Base-by-base conservation (phyloP, 2,888 invertebrate species). In the Microplitis manilae region DNA sequence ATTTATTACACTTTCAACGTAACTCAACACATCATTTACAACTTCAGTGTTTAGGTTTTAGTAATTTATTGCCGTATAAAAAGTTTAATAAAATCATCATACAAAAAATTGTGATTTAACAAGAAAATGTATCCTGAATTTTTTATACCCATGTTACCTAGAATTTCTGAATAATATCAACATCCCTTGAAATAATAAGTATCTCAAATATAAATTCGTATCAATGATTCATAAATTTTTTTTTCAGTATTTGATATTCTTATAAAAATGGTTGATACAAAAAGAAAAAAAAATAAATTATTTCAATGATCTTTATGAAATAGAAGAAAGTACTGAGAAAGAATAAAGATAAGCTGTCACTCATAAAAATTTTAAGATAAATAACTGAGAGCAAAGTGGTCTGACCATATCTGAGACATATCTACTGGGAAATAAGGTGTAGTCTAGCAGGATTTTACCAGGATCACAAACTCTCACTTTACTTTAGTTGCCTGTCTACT, bases 381-480 rank as follows among this genome's bases (percentile, higher is more conserved):
- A 62, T 62, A 62, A 62, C 62, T 62, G 20, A 62, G 17, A n/a
- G 62, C 62, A 62, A 62, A 62, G 20, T 62, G 62, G 62, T 62
- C 20, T 62, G 62, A 62, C 62, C 62, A 62, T 62, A 62, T 62
- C 62, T 4, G 7, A 15, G 15, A 62, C 62, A 62, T 62, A 62
- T 62, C 62, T 62, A 62, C 62, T 62, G 62, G 15, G 62, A 62
- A 62, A 62, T 62, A 62, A 62, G 62, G 20, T 62, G 50, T 50
- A 13, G 50, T 13, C 50, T 50, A 13, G 50, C 30, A 30, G 30
- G 30, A 30, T 30, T 30, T 13, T 50, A 8, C 50, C 4, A 50
- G 13, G 50, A 50, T 50, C 50, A 50, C 50, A 50, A 50, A 8
- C 50, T 62, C 20, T 62, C 62, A 62, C n/a, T 15, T 20, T 62